A percentile compares a stretch with the other conserved stretches of the same genome.
These are phyloP conservation scores for Dascyllus trimaculatus DNA, from an alignment of 2,113 vertebrate species.

Conservation along the genomic window DNA sequence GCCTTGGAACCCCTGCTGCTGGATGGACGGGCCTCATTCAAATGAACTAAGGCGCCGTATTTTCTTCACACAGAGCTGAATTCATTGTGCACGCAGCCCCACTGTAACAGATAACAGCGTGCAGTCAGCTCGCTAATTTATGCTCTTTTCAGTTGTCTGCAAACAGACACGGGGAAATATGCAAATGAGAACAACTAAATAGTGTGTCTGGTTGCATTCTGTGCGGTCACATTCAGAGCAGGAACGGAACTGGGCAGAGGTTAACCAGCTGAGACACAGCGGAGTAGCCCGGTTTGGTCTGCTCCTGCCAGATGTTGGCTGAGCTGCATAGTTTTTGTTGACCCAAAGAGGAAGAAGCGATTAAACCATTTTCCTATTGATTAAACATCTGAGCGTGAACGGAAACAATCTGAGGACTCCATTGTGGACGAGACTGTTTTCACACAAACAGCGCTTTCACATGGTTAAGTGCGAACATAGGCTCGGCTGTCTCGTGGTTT, in stretches of 20 bases:
- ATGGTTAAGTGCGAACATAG: constrained; percentile 1
- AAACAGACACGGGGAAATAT: neutral
- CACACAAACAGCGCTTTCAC: neutral
- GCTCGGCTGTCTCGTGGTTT: constrained; percentile 26
- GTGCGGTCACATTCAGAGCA: constrained; percentile 13
- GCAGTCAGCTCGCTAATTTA: constrained; percentile 3
- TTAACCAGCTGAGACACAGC: constrained; percentile 14
- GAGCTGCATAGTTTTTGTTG: neutral
- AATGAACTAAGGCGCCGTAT: neutral
- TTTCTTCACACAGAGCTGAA: neutral
- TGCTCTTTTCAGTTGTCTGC: constrained; percentile 9
- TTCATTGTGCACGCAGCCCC: neutral
- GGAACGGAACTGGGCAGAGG: neutral
- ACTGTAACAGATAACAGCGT: neutral
- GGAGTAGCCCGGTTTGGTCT: neutral
- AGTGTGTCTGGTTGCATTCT: neutral
- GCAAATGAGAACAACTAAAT: neutral
- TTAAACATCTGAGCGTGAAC: neutral
- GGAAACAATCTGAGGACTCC: constrained; percentile 1
- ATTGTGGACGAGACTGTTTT: neutral
- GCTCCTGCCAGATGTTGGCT: constrained; percentile 27
- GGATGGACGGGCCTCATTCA: neutral
- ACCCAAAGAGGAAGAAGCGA: constrained; percentile 2
- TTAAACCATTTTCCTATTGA: neutral
- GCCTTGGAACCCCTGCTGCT: neutral